Evolutionary conservation across 2,888 invertebrate species (phyloP), one percentile per base, ranked within the genome.

Genomic region (Amitus sp.): DNA sequence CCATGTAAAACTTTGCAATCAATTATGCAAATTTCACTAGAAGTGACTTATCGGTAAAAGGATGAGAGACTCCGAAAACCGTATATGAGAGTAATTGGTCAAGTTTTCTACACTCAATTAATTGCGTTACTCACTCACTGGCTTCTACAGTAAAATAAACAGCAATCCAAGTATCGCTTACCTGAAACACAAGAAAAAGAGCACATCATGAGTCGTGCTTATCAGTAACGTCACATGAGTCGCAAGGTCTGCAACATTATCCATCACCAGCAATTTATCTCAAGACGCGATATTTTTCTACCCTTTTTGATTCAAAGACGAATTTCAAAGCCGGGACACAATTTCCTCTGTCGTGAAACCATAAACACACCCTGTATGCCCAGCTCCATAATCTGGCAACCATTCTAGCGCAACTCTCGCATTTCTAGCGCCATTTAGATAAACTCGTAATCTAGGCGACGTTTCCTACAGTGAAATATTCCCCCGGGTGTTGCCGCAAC

Each of bases 391-490:
- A 76, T 76, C 75, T 74, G 69, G 54, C 62, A 66, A 64, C 67
- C 67, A 66, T 68, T 70, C 71, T 71, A 67, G 65, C 71, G 69
- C 60, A 58, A 68, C 69, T 72, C 63, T 69, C 69, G 70, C 72
- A 68, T 75, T 75, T 72, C 75, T 76, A 71, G 71, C 68, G 69
- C 76, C 76, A 76, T 78, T 78, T 79, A 78, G 79, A 79, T 79
- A 78, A 79, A 78, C 78, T 78, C 76, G 77, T 77, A 78, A 79
- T 79, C 77, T 79, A 75, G 74, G 73, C 69, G 70, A 72, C 74
- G 71, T 73, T 76, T 76, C 71, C 71, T 72, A 71, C 71, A 66
- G 70, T 75, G 75, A 76, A 75, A 78, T 77, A 78, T 78, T 76
- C 71, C 73, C 69, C 68, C 63, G 72, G 74, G 73, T 70, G 66